These are phyloP conservation scores for Petrosia ficiformis DNA, from an alignment of 37 sponge, comb jelly and placozoan genomes.

Conservation along the genomic window DNA sequence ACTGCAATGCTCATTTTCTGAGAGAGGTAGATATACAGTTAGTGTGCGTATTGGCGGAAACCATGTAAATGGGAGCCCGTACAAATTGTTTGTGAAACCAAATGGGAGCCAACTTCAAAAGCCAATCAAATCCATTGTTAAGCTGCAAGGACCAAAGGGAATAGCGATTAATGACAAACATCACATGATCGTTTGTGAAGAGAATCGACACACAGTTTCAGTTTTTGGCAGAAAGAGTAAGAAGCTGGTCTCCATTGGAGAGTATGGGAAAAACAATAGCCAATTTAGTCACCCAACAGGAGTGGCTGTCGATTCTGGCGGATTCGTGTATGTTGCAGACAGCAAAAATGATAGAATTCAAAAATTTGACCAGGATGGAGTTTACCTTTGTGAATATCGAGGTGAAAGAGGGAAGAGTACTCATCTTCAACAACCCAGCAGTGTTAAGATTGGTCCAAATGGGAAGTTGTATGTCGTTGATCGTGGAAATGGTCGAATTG, in stretches of 20 bases:
- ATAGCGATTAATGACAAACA: slow-evolving; percentile 36
- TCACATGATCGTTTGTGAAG: slow-evolving; percentile 50
- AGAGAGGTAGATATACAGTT: slow-evolving; percentile 42
- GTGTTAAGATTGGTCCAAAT: slow-evolving; percentile 30
- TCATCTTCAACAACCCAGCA: slow-evolving; percentile 26
- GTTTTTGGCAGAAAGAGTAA: slow-evolving; percentile 33
- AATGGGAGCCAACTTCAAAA: slow-evolving; percentile 32
- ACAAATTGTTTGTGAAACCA: slow-evolving; percentile 38
- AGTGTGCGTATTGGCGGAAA: slow-evolving; percentile 10
- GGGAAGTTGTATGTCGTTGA: slow-evolving; percentile 45
- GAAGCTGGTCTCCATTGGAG: slow-evolving; percentile 31
- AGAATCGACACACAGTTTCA: slow-evolving; percentile 31
- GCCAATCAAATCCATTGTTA: slow-evolving; percentile 40
- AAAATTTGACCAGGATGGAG: slow-evolving; percentile 41
- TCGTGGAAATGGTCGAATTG: slow-evolving; percentile 45
- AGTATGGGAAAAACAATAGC: slow-evolving; percentile 20
- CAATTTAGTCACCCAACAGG: slow-evolving; percentile 47
- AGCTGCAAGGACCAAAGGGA: slow-evolving; percentile 40
- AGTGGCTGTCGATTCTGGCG: slow-evolving; percentile 29
- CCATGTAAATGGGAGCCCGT: slow-evolving; percentile 50
- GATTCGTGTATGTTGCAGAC: slow-evolving; percentile 51
- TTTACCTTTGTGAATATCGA: slow-evolving; percentile 9
- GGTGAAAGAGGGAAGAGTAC: slow-evolving; percentile 22
- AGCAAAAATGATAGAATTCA: slow-evolving; percentile 60
- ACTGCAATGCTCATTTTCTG: slow-evolving; percentile 56